Conservation (phyloP, 2,888 invertebrate genomes). For the Bibio marci region DNA sequence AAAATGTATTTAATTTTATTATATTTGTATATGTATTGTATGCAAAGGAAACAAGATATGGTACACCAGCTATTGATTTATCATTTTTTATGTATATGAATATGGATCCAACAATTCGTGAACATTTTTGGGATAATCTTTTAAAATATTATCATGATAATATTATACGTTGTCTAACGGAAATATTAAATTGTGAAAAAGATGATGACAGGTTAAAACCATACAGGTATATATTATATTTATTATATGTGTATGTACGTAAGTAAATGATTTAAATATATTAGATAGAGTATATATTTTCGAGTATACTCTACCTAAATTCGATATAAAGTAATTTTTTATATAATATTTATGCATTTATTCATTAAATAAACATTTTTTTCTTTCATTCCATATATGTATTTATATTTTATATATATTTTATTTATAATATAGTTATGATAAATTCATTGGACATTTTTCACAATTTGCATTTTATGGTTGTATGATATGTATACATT, state of each 20-base stretch:
- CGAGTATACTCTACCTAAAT: too few relatives aligned
- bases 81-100: conserved; percentile 26
- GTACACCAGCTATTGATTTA: conserved; percentile 22
- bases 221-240: conserved; percentile 5
- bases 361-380: too few relatives aligned
- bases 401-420: not conserved
- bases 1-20: too few relatives aligned
- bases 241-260: not conserved
- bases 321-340: too few relatives aligned
- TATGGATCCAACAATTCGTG: conserved; percentile 15
- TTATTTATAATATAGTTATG: conserved; percentile 13
- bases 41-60: conserved; percentile 21
- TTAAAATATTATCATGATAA: conserved; percentile 18
- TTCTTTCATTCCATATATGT: too few relatives aligned
- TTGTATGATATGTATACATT: conserved; percentile 22
- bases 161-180: conserved; percentile 16
- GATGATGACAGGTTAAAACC: conserved; percentile 8
- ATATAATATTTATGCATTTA: too few relatives aligned
- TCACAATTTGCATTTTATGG: conserved; percentile 25
- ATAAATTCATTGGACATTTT: conserved; percentile 21
- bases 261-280: too few relatives aligned
- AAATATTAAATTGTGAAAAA: conserved; percentile 14
- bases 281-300: too few relatives aligned
- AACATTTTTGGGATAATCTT: conserved; percentile 15
- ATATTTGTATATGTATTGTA: too few relatives aligned